Evolutionary conservation across 2,113 vertebrate genomes (phyloP), one percentile per base, ranked within the genome.

Genomic region (Sander lucioperca): DNA sequence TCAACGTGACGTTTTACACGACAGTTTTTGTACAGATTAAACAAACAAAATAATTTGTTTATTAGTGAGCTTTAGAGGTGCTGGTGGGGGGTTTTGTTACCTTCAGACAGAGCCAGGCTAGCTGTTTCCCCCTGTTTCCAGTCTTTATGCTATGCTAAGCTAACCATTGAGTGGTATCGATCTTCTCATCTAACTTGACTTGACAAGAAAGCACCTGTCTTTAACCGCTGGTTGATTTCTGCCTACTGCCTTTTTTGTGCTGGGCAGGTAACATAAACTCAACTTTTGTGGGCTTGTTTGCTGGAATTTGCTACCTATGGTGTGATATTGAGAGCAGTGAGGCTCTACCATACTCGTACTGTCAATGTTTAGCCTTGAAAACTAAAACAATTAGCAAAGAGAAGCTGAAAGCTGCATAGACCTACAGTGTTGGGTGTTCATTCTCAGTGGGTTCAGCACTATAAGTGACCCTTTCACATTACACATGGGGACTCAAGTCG

Each of bases 341-440:
- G 54, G 51, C 62, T 68, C 14, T 79, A 79, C 21, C 10, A 39
- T 43, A 43, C 19, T 61, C 10, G 25, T 43, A 43, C 19, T 61
- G 43, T 47, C 27, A n/a, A 13, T 27, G 36, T 68, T 10, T 8
- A 47, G 25, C 45, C n/a, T 62, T 13, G 13, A n/a, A 78, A 58
- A 30, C 13, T 53, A 48, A 78, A 84, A 72, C 23, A 73, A 50
- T 30, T 33, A 6, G 33, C 6, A 33, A 33, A 33, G 30, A 72
- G 53, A 7, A 19, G 39, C 47, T 68, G 51, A 57, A 82, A 74
- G 39, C 82, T 45, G 36, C 59, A 25, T 0, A 8, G 2, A 64
- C 71, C 48, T 64, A 16, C 36, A 51, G 13, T 25, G 43, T 56
- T 9, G 23, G 62, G 16, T 47, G 57, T 30, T 58, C 47, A 66